Percentiles rank a stretch among this genome's conserved stretches.
Conservation (phyloP, 1,140 invertebrate genomes). For the Oncopeltus fasciatus region DNA sequence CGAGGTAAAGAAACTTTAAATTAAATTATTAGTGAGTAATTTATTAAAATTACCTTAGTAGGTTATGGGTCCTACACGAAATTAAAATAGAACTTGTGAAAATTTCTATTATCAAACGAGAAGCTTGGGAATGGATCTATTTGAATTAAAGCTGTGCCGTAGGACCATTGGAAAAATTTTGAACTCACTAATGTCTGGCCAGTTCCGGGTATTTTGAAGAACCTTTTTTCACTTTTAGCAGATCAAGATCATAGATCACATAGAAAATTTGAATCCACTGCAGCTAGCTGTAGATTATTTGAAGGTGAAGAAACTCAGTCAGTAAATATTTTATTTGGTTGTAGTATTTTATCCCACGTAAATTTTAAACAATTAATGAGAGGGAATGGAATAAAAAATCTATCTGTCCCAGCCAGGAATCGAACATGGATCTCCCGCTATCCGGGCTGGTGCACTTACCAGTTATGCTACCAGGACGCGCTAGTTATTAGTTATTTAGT, state of each 20-base stretch:
- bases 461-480: too few relatives aligned
- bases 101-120: constrained; percentile 20
- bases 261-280: constrained; percentile 24
- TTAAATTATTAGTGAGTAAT: not conserved
- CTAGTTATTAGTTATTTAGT: too few relatives aligned
- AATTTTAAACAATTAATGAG: too few relatives aligned
- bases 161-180: constrained; percentile 24
- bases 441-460: too few relatives aligned
- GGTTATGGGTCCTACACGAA: not conserved
- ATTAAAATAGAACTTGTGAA: not conserved
- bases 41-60: not conserved
- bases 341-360: too few relatives aligned
- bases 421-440: too few relatives aligned
- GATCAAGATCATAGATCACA: constrained; percentile 25
- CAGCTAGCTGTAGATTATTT: constrained; percentile 18
- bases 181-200: constrained; percentile 16
- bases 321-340: too few relatives aligned
- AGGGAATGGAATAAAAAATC: too few relatives aligned
- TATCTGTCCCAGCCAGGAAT: too few relatives aligned
- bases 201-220: constrained; percentile 25
- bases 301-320: constrained; percentile 16
- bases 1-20: not conserved
- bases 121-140: constrained; percentile 25
- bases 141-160: constrained; percentile 18
- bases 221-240: constrained; percentile 27